Evolutionary conservation across 2,888 invertebrate genomes (phyloP), one percentile per base, ranked within the genome.

Genomic region (Blomia tropicalis): DNA sequence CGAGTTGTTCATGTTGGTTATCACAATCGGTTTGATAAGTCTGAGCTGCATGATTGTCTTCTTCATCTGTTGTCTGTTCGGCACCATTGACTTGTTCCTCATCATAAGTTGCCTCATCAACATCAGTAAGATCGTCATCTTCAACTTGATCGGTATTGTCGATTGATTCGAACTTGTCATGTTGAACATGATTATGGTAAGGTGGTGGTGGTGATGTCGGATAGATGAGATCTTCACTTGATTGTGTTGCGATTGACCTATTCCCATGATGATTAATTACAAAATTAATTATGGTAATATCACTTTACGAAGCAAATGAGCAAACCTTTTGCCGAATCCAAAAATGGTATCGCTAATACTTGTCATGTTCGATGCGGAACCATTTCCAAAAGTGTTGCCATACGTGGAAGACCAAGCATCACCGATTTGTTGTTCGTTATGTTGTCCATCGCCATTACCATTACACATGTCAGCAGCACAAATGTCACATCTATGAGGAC

Each of bases 401-500:
- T 36, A 17, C 36, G 7, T 7, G 36, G 17, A 7, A 7, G 17
- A 17, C 36, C 17, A 36, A 7, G 7, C 36, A 7, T 36, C 7
- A 7, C 36, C 36, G 36, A 36, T 36, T 36, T 7, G 36, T 17
- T 36, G 36, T 47, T 41, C n/a, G 41, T 41, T n/a, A 14, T 41
- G 14, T 41, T 47, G 7, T 47, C 51, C 7, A 11, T 17, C 36
- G 36, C 36, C 36, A 36, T 7, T 36, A n/a, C n/a, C n/a, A n/a
- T n/a, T n/a, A n/a, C n/a, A n/a, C n/a, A n/a, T n/a, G n/a, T n/a
- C n/a, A n/a, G 47, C 11, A 3, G 36, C 62, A 66, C 61, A 64
- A 23, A 64, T 64, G 41, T 54, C 63, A 60, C 44, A 70, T 67
- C 32, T 66, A 62, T 51, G 70, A 65, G 14, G 68, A 64, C 19